Conservation (phyloP, 2,888 invertebrate species). For the Thymelicus sylvestris region DNA sequence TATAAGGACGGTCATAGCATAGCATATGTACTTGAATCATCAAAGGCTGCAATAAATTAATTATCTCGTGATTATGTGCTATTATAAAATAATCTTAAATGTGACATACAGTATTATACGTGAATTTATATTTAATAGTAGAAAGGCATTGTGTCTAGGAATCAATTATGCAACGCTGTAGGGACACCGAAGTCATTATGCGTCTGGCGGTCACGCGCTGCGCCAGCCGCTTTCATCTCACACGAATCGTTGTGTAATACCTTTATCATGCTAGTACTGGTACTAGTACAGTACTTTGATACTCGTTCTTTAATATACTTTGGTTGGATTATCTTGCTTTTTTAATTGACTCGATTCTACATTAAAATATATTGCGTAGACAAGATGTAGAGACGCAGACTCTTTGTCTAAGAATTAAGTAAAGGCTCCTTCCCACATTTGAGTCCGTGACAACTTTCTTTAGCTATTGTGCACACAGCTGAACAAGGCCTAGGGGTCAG, state of each 20-base stretch:
- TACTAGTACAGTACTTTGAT: neutral
- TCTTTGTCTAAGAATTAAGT: too few relatives aligned
- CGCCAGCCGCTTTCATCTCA: constrained; percentile 28
- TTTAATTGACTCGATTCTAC: too few relatives aligned
- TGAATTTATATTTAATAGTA: neutral
- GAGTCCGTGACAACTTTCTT: too few relatives aligned
- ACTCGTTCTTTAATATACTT: neutral
- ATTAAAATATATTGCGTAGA: too few relatives aligned
- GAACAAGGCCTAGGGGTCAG: too few relatives aligned
- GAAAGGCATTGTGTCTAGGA: constrained; percentile 8
- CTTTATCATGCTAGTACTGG: constrained; percentile 1
- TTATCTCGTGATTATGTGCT: neutral
- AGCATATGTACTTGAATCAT: neutral
- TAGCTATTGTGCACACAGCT: too few relatives aligned
- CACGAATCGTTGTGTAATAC: constrained; percentile 31
- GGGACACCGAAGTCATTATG: constrained; percentile 28
- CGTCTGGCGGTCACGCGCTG: constrained; percentile 26
- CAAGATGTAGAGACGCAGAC: too few relatives aligned
- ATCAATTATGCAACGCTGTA: constrained; percentile 28
- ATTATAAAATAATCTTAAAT: neutral
- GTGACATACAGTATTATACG: neutral
- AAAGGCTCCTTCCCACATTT: too few relatives aligned
- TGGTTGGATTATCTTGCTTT: too few relatives aligned
- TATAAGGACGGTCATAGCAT: neutral
- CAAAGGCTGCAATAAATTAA: neutral